phyloP scores from a whole-genome alignment of 2,797 vertebrate species.

The Tolypeutes matacus region DNA sequence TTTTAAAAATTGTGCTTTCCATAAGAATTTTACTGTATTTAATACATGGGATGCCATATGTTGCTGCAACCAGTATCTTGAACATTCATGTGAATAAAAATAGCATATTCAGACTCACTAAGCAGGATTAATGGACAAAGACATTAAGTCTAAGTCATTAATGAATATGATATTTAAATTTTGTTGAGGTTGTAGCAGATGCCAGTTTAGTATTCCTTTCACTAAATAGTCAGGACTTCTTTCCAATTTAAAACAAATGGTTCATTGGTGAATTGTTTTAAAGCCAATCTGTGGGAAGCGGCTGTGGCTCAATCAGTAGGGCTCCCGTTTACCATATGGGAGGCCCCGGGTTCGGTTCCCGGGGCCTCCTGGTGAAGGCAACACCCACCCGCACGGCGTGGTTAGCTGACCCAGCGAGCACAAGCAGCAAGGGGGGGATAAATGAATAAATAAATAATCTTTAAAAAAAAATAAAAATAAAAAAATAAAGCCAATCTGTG shows the following conservation, averaged over 20 bases:
- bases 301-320: no score
- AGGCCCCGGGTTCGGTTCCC: no score
- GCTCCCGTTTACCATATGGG: no score
- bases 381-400: no score
- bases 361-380: no score
- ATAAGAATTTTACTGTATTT: constrained; percentile 67
- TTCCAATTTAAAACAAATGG: constrained; percentile 65
- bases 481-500: constrained; percentile 65
- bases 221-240: constrained; percentile 71
- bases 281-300: constrained; percentile 63
- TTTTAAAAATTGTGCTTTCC: constrained; percentile 71
- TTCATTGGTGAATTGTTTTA: constrained; percentile 61
- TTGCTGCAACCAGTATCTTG: constrained; percentile 65
- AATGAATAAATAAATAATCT: no score
- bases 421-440: no score
- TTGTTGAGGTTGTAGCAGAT: constrained; percentile 72
- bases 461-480: no score
- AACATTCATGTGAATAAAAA: constrained; percentile 71
- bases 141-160: constrained; percentile 76
- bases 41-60: constrained; percentile 72
- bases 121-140: constrained; percentile 73
- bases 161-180: constrained; percentile 74
- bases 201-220: constrained; percentile 75
- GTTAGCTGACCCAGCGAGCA: no score
- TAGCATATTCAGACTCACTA: constrained; percentile 70